A percentile compares a stretch with the other conserved stretches of the same genome.
These are phyloP conservation scores for Trichonephila clavata DNA, from an alignment of 1,140 invertebrate species.

Conservation along the genomic window DNA sequence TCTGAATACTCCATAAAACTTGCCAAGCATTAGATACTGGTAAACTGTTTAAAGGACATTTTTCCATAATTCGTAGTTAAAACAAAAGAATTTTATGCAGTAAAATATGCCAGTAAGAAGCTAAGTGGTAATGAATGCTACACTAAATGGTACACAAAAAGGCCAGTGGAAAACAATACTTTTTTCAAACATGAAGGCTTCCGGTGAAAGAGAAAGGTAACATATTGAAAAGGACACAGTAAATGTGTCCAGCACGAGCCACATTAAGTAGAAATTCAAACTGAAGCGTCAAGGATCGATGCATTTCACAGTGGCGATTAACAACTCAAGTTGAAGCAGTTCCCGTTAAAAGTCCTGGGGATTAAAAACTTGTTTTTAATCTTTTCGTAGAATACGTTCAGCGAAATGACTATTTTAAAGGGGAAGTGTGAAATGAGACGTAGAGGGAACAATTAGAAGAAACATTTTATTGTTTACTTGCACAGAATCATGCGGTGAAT, in stretches of 20 bases:
- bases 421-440: neutral
- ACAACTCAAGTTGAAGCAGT: neutral
- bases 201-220: neutral
- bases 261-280: neutral
- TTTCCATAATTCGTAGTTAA: too few relatives aligned
- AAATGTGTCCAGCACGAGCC: neutral
- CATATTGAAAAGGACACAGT: slow-evolving; percentile 2
- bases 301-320: neutral
- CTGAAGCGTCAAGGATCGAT: slow-evolving; percentile 19
- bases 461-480: neutral
- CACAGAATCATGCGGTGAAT: neutral
- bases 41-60: too few relatives aligned
- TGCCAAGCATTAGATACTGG: too few relatives aligned
- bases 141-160: neutral
- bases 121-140: neutral
- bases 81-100: neutral
- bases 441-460: neutral
- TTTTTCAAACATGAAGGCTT: neutral
- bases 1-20: too few relatives aligned
- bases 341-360: neutral
- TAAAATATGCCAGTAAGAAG: neutral
- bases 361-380: slow-evolving; percentile 2
- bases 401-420: neutral
- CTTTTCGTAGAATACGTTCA: neutral
- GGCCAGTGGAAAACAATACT: neutral